Evolutionary conservation across 2,888 invertebrate species (phyloP).

Genomic region (Drosophila aldrichi): DNA sequence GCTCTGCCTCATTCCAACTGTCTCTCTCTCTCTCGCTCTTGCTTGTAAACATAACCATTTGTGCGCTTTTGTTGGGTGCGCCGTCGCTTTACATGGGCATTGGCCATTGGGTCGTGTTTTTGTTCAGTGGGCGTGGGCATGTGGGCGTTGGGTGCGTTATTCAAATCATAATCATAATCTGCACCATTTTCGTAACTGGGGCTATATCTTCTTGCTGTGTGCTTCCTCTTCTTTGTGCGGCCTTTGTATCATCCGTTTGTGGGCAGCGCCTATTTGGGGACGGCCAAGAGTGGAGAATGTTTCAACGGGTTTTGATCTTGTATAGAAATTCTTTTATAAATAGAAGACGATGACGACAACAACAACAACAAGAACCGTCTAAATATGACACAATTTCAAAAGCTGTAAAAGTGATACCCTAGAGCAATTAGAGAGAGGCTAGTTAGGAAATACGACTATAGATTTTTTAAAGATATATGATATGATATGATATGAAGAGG

Average conservation of each 20-base stretch:
- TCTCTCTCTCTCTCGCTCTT: neutral
- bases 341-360: conserved; percentile 22
- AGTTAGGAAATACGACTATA: neutral
- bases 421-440: neutral
- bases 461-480: no score
- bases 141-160: conserved; percentile 40
- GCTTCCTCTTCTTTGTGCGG: conserved; percentile 19
- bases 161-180: conserved; percentile 52
- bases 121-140: conserved; percentile 19
- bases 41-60: conserved; percentile 25
- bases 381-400: conserved; percentile 64
- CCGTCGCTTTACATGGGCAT: conserved; percentile 29
- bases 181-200: conserved; percentile 51
- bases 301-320: conserved; percentile 58
- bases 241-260: conserved; percentile 19
- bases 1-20: conserved; percentile 1
- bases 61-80: conserved; percentile 51
- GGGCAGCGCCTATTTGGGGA: conserved; percentile 37
- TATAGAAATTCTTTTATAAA: conserved; percentile 49
- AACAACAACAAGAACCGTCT: neutral
- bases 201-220: conserved; percentile 31
- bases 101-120: conserved; percentile 24
- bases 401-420: conserved; percentile 1
- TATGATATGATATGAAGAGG: neutral
- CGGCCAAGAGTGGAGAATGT: conserved; percentile 39